A percentile compares a stretch with the other conserved stretches of the same genome.
Conservation (phyloP, 2,888 invertebrate species). For the Pyrochroa serraticornis region DNA sequence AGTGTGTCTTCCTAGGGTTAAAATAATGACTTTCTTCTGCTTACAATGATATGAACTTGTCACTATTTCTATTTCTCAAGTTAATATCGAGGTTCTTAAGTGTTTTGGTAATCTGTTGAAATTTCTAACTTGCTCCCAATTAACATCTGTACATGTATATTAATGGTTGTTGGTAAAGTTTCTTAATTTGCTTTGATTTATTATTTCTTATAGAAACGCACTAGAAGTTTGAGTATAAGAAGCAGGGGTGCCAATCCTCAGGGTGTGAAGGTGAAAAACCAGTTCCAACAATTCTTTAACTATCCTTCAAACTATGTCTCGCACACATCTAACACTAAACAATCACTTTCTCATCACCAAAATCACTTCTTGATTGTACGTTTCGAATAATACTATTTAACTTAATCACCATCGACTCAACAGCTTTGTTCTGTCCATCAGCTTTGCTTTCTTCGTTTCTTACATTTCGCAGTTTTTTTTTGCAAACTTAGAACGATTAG, state of each 20-base stretch:
- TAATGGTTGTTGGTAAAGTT: conserved; percentile 5
- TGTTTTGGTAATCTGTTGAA: not conserved
- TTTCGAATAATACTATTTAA: not conserved
- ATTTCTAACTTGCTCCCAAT: no score
- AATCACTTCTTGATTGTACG: no score
- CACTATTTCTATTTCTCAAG: not conserved
- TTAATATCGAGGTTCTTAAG: not conserved
- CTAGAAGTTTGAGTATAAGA: conserved; percentile 64
- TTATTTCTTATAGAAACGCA: conserved; percentile 61
- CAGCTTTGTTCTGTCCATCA: conserved; percentile 13
- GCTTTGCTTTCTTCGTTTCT: conserved; percentile 14
- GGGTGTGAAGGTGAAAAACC: conserved; percentile 62
- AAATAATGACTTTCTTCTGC: not conserved
- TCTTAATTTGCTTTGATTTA: conserved; percentile 28
- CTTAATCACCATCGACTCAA: conserved; percentile 6
- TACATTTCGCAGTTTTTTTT: conserved; percentile 20
- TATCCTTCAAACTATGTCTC: conserved; percentile 15
- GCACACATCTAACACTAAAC: conserved; percentile 12
- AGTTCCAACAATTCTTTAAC: conserved; percentile 29
- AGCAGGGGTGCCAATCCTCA: conserved; percentile 62
- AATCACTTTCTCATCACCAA: no score
- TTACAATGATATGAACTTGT: not conserved
- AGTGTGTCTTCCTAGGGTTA: no score
- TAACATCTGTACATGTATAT: not conserved
- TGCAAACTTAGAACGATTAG: not conserved